These are phyloP conservation scores for Geotrypetes seraphini DNA, from an alignment of 2,797 vertebrate species.

Conservation along the genomic window DNA sequence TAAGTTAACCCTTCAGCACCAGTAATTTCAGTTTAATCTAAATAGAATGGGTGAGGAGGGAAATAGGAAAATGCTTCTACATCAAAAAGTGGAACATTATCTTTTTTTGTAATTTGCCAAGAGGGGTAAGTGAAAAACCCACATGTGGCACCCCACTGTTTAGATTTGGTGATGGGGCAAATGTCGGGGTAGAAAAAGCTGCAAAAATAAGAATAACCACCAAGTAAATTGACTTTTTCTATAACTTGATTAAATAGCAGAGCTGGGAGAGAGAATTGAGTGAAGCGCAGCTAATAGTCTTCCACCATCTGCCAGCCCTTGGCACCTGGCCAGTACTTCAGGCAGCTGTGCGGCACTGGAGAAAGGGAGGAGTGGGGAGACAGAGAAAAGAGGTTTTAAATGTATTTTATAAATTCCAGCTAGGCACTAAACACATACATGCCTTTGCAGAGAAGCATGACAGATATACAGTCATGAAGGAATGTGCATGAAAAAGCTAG, in stretches of 20 bases:
- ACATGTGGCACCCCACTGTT: background rate
- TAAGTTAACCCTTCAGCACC: too few species aligned
- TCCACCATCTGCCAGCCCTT: constrained; percentile 81
- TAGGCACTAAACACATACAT: too few species aligned
- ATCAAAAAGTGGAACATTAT: too few species aligned
- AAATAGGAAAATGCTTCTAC: too few species aligned
- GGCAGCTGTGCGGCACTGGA: constrained; percentile 66
- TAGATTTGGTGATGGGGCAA: background rate
- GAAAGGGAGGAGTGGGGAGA: background rate
- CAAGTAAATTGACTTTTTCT: constrained; percentile 69
- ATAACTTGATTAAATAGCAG: constrained; percentile 84
- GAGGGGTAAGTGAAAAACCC: too few species aligned
- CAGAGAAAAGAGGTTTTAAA: constrained; percentile 31
- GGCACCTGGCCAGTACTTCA: constrained; percentile 73
- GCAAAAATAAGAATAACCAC: background rate
- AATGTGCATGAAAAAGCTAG: too few species aligned
- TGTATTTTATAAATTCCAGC: background rate
- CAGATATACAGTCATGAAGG: too few species aligned
- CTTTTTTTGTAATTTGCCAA: too few species aligned
- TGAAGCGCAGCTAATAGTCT: constrained; percentile 73
- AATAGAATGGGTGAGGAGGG: too few species aligned
- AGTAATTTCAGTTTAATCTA: too few species aligned
- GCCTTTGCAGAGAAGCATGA: too few species aligned
- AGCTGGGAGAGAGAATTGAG: constrained; percentile 73
- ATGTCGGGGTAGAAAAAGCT: accelerated